Percentiles rank a stretch among this genome's conserved stretches.
Evolutionary conservation across 2,113 vertebrate genomes (phyloP).

Genomic region (Pomatorhinus ruficollis): DNA sequence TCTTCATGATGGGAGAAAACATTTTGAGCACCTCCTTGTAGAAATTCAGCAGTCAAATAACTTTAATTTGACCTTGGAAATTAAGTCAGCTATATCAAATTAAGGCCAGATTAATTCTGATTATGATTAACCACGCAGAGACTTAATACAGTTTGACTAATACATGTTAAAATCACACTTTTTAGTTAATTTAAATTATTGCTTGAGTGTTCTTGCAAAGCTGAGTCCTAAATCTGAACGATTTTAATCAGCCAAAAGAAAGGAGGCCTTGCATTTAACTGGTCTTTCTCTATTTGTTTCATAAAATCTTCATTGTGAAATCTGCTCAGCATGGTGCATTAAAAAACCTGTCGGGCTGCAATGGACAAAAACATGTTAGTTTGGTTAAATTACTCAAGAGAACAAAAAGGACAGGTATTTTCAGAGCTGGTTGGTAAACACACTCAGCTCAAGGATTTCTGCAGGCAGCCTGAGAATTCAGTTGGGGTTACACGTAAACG

Average conservation of each 20-base stretch:
- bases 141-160: neutral
- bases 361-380: neutral
- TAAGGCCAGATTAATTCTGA: neutral
- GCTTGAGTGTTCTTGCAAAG: neutral
- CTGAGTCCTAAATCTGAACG: neutral
- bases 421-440: neutral
- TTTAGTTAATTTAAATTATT: neutral
- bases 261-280: neutral
- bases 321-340: neutral
- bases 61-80: neutral
- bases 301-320: neutral
- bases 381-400: neutral
- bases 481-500: neutral
- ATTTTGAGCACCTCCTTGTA: neutral
- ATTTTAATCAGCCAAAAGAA: neutral
- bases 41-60: neutral
- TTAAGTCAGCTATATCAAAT: neutral
- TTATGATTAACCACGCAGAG: neutral
- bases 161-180: neutral
- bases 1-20: neutral
- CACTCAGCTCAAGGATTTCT: neutral
- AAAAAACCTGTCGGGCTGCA: neutral
- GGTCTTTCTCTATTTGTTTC: neutral
- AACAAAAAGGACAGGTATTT: neutral
- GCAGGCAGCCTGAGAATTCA: neutral